These are phyloP conservation scores for Rhabdophis nuchalis DNA, from an alignment of 2,797 vertebrate species.

Conservation along the genomic window DNA sequence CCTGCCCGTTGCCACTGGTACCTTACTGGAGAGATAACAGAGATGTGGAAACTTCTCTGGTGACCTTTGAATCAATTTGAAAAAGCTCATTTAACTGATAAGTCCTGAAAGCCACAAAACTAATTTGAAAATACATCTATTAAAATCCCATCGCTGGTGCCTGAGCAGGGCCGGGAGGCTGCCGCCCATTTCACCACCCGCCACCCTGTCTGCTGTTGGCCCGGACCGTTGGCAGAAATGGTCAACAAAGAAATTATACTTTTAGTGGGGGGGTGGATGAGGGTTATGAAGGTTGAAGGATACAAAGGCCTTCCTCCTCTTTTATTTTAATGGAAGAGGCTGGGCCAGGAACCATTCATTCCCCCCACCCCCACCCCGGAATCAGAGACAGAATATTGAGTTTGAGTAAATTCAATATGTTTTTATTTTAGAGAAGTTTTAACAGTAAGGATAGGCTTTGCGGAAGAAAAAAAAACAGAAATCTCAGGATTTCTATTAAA, in stretches of 20 bases:
- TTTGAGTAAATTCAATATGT: conserved; percentile 56
- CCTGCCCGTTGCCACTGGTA: conserved; percentile 37
- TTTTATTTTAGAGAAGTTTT: conserved; percentile 43
- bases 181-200: conserved; percentile 22
- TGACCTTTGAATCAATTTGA: conserved; percentile 76
- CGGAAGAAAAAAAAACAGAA: rapidly evolving
- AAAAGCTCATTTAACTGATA: conserved; percentile 74
- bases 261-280: conserved; percentile 7
- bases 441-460: not conserved
- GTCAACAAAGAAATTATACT: conserved; percentile 52
- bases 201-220: not conserved
- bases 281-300: not conserved
- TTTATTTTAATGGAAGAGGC: not conserved
- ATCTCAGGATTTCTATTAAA: not conserved
- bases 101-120: conserved; percentile 71
- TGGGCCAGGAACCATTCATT: not conserved
- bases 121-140: conserved; percentile 70
- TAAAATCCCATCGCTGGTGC: conserved; percentile 69
- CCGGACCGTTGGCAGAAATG: not conserved
- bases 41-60: conserved; percentile 50
- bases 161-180: conserved; percentile 42
- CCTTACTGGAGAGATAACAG: conserved; percentile 57
- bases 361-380: conserved; percentile 1
- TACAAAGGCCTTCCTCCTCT: not conserved
- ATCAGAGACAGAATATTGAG: conserved; percentile 56